Percentiles rank a stretch among this genome's conserved stretches.
Conservation (phyloP, 2,113 vertebrate species). For the Bufo gargarizans region DNA sequence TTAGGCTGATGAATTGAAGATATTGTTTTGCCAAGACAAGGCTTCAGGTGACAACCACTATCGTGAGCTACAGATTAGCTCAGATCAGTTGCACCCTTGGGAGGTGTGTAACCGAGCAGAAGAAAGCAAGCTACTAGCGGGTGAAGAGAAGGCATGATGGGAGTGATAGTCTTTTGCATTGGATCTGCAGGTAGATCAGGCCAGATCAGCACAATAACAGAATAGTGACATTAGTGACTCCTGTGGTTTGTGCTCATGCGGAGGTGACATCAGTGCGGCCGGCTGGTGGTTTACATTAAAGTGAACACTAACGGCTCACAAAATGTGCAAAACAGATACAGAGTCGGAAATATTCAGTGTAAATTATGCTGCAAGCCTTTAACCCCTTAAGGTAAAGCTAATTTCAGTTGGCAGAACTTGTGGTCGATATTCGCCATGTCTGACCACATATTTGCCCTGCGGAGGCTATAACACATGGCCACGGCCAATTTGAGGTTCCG, state of each 20-base stretch:
- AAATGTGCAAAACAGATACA: too few species aligned
- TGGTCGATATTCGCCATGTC: too few species aligned
- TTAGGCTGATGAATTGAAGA: too few species aligned
- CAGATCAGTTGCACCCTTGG: too few species aligned
- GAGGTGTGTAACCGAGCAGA: too few species aligned
- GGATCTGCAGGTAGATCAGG: background rate
- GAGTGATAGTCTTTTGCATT: background rate
- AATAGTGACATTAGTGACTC: background rate
- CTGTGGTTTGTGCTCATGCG: background rate
- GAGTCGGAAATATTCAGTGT: background rate
- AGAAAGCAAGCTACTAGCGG: background rate
- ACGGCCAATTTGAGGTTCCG: too few species aligned
- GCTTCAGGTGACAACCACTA: too few species aligned
- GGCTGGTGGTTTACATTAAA: background rate
- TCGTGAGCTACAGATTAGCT: too few species aligned
- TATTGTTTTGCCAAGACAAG: too few species aligned
- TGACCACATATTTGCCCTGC: too few species aligned
- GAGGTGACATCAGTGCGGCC: background rate
- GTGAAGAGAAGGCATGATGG: background rate
- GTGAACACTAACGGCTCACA: too few species aligned
- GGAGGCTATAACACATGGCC: too few species aligned
- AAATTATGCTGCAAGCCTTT: background rate
- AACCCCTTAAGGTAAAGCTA: background rate
- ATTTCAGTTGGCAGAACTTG: background rate
- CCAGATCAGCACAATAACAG: background rate